phyloP scores from a whole-genome alignment of 1,140 invertebrate genomes.

The Trissolcus basalis region DNA sequence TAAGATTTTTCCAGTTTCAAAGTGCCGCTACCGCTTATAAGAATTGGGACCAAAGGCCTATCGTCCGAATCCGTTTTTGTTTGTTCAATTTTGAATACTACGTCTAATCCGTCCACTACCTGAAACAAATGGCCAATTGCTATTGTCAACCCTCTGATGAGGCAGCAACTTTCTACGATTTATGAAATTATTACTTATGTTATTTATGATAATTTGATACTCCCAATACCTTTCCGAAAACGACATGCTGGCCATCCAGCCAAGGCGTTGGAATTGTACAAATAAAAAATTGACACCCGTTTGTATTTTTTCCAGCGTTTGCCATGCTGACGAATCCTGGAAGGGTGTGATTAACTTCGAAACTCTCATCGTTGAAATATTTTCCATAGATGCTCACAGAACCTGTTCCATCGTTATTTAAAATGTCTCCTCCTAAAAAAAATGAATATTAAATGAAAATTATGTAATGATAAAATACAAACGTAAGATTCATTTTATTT shows the following conservation, averaged over 20 bases:
- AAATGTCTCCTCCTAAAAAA: constrained; percentile 84
- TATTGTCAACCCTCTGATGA: neutral
- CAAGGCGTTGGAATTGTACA: constrained; percentile 91
- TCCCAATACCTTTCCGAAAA: constrained; percentile 88
- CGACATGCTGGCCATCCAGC: constrained; percentile 94
- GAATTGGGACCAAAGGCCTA: constrained; percentile 80
- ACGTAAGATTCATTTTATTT: too few species aligned
- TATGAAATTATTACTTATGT: neutral
- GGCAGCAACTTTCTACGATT: neutral
- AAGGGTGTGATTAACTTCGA: constrained; percentile 90
- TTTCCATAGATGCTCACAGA: constrained; percentile 93
- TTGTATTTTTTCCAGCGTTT: constrained; percentile 89
- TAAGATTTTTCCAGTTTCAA: constrained; percentile 79
- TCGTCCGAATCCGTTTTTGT: constrained; percentile 86
- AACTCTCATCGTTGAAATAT: constrained; percentile 95
- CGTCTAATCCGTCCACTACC: constrained; percentile 87
- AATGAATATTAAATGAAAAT: too few species aligned
- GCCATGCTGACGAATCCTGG: constrained; percentile 97
- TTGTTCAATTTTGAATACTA: constrained; percentile 90
- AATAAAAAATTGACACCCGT: constrained; percentile 98
- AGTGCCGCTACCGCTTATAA: constrained; percentile 81
- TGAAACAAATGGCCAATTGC: constrained; percentile 60
- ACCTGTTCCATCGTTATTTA: constrained; percentile 85
- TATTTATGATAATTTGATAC: neutral
- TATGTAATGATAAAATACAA: too few species aligned